phyloP scores from a whole-genome alignment of 1,140 invertebrate genomes.

The Drosophila obscura region DNA sequence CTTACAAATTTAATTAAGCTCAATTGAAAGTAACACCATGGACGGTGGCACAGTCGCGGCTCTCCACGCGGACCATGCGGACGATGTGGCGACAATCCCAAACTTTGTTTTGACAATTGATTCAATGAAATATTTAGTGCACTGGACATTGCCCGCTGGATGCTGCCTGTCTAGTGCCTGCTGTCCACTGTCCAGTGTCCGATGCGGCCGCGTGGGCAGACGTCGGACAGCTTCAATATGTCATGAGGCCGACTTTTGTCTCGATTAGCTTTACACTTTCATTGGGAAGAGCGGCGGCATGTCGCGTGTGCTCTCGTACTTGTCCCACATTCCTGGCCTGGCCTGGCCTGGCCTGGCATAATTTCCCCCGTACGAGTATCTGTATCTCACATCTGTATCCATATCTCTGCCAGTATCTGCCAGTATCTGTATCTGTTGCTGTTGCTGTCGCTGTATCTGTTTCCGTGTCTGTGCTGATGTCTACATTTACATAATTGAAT shows the following conservation, averaged over 20 bases:
- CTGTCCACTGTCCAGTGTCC: conserved; percentile 15
- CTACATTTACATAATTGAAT: conserved; percentile 84
- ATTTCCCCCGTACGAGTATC: conserved; percentile 34
- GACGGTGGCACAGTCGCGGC: conserved; percentile 20
- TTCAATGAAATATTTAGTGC: conserved; percentile 80
- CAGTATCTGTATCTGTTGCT: conserved; percentile 1
- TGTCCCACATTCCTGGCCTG: conserved; percentile 51
- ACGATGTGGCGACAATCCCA: conserved; percentile 70
- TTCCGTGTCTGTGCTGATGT: conserved; percentile 58
- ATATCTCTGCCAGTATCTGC: conserved; percentile 9
- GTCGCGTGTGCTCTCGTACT: conserved; percentile 51
- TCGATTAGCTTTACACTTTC: conserved; percentile 68
- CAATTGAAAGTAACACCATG: conserved; percentile 83
- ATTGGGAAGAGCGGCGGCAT: conserved; percentile 20
- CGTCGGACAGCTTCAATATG: conserved; percentile 59
- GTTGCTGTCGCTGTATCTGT: conserved; percentile 9
- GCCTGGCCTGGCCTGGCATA: conserved; percentile 55
- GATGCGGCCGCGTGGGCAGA: conserved; percentile 33
- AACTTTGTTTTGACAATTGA: conserved; percentile 83
- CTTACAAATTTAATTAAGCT: conserved; percentile 84
- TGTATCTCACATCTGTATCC: conserved; percentile 23
- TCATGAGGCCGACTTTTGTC: conserved; percentile 62
- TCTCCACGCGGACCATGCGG: conserved; percentile 38
- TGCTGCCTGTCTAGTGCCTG: conserved; percentile 13
- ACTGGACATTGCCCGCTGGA: conserved; percentile 28